These are phyloP conservation scores for Mola mola DNA, from an alignment of 2,113 vertebrate genomes.

Conservation along the genomic window DNA sequence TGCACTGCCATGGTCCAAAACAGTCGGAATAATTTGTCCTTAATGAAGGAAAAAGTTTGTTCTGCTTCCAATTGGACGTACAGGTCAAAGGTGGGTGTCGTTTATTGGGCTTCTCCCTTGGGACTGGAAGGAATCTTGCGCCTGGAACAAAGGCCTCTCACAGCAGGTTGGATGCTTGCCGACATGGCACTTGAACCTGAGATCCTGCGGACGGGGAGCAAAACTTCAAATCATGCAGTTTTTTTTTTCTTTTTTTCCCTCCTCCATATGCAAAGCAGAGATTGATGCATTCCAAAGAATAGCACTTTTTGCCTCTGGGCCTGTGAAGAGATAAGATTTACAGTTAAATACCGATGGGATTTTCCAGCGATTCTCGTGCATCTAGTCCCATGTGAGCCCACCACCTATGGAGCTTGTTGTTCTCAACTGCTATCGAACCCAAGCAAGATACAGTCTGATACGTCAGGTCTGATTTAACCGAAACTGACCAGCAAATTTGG, in stretches of 20 bases:
- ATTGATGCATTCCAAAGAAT: background rate
- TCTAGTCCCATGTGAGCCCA: background rate
- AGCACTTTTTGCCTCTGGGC: conserved; percentile 6
- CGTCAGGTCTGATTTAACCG: conserved; percentile 33
- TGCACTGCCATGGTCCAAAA: conserved; percentile 42
- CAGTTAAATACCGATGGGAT: background rate
- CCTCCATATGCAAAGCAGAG: background rate
- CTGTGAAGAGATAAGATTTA: background rate
- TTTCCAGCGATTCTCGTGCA: conserved; percentile 7
- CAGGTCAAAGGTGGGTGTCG: conserved; percentile 28
- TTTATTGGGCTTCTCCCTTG: background rate
- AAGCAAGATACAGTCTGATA: no score
- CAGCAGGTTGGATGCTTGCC: background rate
- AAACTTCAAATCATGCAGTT: background rate
- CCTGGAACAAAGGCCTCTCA: conserved; percentile 10
- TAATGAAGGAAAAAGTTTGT: conserved; percentile 26
- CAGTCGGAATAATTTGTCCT: no score
- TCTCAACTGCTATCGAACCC: no score
- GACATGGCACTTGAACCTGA: background rate
- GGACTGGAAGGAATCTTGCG: conserved; percentile 6
- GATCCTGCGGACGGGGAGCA: background rate
- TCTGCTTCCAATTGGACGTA: background rate
- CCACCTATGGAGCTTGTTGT: background rate
- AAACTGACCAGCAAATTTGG: conserved; percentile 43
- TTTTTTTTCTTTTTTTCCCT: no score